Evolutionary conservation across 2,888 invertebrate species (phyloP), one percentile per base, ranked within the genome.

Genomic region (Acronicta aceris): DNA sequence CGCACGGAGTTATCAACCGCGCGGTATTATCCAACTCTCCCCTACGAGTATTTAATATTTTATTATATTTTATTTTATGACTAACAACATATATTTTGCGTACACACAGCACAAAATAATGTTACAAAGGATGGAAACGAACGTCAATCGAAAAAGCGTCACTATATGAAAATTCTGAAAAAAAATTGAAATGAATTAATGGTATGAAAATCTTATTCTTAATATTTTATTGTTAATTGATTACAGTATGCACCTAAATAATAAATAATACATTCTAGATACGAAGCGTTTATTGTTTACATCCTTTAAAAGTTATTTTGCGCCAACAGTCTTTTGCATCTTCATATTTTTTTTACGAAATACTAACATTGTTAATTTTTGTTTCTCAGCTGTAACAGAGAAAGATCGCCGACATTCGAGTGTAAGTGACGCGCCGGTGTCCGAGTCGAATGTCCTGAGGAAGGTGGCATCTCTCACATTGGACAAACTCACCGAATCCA

Each of bases 381-480:
- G 3, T 67, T 71, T 43, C n/a, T n/a, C 71, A 73, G 74, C 56
- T 60, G 79, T 88, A 81, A 45, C 88, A 87, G 93, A 90, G 8
- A 81, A 76, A 55, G 92, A 93, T 48, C 85, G 90, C 0, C 84
- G 92, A 1, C 95, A 95, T 81, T 92, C 93, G 1, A 95, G 95
- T 70, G 84, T 95, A 15, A 95, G 95, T 80, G 95, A 96, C 74
- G 86, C 90, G 6, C 85, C 93, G 2, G 65, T 89, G 73, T 78
- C 88, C 0, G 96, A 96, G 69, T 96, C 96, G 74, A 96, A 97
- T 85, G 97, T 98, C 46, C 93, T 98, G 54, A 96, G 98, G 78
- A 98, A 98, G 91, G 98, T 98, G 45, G 97, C 98, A 49, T 97
- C 97, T 53, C 95, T 98, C 72, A 97, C 97, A 52, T 94, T 97